Percentiles rank a stretch among this genome's conserved stretches.
phyloP scores from a whole-genome alignment of 2,113 vertebrate species.

The Entelurus aequoreus region DNA sequence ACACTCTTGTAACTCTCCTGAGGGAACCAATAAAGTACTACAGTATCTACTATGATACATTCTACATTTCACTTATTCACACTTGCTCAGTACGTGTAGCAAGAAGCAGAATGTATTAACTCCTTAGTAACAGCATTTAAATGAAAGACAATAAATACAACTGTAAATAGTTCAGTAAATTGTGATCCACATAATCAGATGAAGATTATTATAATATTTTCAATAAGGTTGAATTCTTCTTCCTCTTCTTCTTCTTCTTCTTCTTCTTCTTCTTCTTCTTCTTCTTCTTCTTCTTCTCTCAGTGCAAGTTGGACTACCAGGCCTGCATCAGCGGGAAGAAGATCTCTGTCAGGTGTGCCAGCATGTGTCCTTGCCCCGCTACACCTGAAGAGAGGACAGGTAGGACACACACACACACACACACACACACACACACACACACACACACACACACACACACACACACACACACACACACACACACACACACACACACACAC shows the following conservation, averaged over 20 bases:
- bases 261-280: constrained; percentile 12
- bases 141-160: no score
- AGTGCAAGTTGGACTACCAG: constrained; percentile 98
- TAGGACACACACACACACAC: constrained; percentile 74
- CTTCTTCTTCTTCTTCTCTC: constrained; percentile 21
- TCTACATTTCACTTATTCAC: no score
- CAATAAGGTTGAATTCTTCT: no score
- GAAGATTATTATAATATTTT: no score
- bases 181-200: no score
- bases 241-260: constrained; percentile 1
- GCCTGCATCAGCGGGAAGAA: constrained; percentile 89
- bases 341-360: constrained; percentile 84
- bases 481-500: constrained; percentile 66
- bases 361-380: constrained; percentile 83
- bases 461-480: constrained; percentile 37
- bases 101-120: no score
- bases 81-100: no score
- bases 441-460: constrained; percentile 59
- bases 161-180: no score
- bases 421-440: constrained; percentile 41
- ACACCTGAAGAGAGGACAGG: constrained; percentile 77
- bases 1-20: no score
- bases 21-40: no score
- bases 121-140: no score
- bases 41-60: no score